phyloP scores from a whole-genome alignment of 2,797 vertebrate genomes.

The Siniperca obscura region DNA sequence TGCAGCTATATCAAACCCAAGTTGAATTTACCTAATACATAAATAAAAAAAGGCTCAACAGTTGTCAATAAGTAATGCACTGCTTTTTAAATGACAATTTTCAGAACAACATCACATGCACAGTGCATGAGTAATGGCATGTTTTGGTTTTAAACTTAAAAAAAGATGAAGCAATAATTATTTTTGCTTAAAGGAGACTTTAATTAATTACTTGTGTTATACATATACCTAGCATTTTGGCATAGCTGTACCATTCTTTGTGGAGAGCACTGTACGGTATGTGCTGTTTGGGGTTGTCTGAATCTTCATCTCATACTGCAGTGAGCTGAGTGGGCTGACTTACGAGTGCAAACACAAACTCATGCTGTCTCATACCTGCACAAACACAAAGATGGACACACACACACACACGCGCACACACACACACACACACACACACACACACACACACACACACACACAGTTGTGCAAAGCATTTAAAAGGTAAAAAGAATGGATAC shows the following conservation, averaged over 20 bases:
- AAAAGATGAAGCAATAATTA: no score
- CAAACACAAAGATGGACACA: constrained; percentile 15
- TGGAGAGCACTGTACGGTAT: constrained; percentile 13
- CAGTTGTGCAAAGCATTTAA: neutral
- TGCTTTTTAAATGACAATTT: neutral
- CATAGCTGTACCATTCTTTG: neutral
- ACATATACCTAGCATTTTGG: neutral
- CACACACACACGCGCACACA: no score
- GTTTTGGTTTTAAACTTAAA: constrained; percentile 1
- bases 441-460: neutral
- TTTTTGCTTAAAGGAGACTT: neutral
- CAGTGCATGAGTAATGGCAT: neutral
- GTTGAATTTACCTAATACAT: neutral
- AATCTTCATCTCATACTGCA: constrained; percentile 35
- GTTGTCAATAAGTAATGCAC: neutral
- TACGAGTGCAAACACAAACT: constrained; percentile 22
- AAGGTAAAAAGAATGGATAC: neutral
- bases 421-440: neutral
- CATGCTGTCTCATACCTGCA: constrained; percentile 26
- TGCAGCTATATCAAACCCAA: neutral
- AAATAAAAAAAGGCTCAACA: neutral
- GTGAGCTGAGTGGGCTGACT: constrained; percentile 58
- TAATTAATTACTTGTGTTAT: neutral
- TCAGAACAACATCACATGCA: neutral
- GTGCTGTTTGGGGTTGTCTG: constrained; percentile 22